Evolutionary conservation across 2,797 vertebrate genomes (phyloP).

Genomic region (Syngnathus acus): DNA sequence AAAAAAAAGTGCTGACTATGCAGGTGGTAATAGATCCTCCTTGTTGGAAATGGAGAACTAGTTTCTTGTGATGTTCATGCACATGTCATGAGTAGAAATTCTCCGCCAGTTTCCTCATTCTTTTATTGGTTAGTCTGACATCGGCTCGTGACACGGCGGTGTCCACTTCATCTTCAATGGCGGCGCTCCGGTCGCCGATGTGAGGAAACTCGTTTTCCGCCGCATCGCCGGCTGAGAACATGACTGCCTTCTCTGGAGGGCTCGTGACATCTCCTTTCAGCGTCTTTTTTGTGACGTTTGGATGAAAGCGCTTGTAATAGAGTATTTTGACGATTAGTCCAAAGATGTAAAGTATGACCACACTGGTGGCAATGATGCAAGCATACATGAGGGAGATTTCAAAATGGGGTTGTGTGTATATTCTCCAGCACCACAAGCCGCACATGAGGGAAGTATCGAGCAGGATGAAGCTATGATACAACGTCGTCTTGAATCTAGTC

Average conservation of each 20-base stretch:
- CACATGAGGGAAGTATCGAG: conserved; percentile 68
- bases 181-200: too few relatives aligned
- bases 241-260: not conserved
- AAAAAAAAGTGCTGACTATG: too few relatives aligned
- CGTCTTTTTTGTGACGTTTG: conserved; percentile 31
- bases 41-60: not conserved
- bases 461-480: conserved; percentile 72
- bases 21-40: too few relatives aligned
- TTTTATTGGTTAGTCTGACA: conserved; percentile 26
- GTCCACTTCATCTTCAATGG: not conserved
- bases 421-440: conserved; percentile 59
- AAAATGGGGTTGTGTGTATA: conserved; percentile 7
- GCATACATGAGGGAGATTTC: not conserved
- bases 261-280: not conserved
- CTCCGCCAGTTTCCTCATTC: conserved; percentile 58
- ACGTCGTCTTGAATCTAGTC: conserved; percentile 48
- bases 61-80: not conserved
- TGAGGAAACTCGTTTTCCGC: not conserved
- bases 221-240: not conserved
- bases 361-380: rapidly evolving
- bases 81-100: conserved; percentile 57
- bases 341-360: conserved; percentile 40
- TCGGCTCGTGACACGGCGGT: not conserved
- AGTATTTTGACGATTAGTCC: conserved; percentile 63
- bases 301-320: conserved; percentile 78